Evolutionary conservation across 2,888 invertebrate species (phyloP).

Genomic region (Tenthredo amoena): DNA sequence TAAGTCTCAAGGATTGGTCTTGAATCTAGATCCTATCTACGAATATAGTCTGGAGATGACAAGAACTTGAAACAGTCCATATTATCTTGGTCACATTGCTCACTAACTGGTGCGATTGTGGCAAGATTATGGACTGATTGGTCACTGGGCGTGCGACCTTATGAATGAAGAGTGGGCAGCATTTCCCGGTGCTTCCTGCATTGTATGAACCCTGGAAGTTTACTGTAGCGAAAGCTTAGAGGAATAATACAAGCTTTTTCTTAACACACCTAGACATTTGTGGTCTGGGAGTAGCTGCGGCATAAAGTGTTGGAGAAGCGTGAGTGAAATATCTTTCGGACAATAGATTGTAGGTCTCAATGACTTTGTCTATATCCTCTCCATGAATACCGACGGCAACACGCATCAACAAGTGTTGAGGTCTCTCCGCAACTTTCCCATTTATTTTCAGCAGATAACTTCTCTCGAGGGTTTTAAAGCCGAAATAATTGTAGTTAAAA

Average conservation of each 20-base stretch:
- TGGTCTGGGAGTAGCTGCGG: constrained; percentile 94
- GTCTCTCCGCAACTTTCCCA: constrained; percentile 96
- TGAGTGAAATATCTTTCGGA: constrained; percentile 98
- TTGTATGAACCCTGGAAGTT: neutral
- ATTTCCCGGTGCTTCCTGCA: neutral
- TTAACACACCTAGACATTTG: constrained; percentile 89
- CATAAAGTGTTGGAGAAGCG: constrained; percentile 98
- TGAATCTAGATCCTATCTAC: neutral
- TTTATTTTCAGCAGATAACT: constrained; percentile 96
- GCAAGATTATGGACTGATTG: neutral
- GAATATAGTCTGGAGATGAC: neutral
- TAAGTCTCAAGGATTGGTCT: neutral
- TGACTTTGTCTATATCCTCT: constrained; percentile 93
- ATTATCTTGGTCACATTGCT: neutral
- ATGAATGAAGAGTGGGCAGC: neutral
- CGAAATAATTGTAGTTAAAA: constrained; percentile 98
- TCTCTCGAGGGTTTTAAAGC: constrained; percentile 98
- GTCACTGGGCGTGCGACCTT: neutral
- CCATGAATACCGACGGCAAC: constrained; percentile 98
- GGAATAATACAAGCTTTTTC: neutral
- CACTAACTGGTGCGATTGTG: neutral
- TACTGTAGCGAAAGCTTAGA: neutral
- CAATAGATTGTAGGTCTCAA: constrained; percentile 97
- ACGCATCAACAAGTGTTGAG: constrained; percentile 99
- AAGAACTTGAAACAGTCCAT: neutral